Evolutionary conservation across 2,113 vertebrate genomes (phyloP), one percentile per base, ranked within the genome.

Genomic region (human (Homo sapiens)): DNA sequence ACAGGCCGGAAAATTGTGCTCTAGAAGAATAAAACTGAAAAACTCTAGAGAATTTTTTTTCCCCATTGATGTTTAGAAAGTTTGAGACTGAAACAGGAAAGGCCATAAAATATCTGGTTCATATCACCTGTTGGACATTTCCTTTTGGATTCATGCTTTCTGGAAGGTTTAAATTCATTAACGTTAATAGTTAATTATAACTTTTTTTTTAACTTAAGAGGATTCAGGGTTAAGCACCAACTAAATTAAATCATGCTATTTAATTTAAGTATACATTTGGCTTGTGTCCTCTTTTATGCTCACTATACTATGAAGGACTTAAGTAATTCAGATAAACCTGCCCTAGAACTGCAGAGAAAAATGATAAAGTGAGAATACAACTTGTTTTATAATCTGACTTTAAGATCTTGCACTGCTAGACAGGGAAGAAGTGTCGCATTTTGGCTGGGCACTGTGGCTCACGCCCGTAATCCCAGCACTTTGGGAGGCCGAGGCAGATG

Each of bases 161-260:
- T 98, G 98, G 98, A 98, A 98, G 98, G 98, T 98, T 96, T 97
- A 52, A 70, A 98, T 98, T 98, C 95, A 98, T 99, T 98, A 98
- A 98, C 64, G 94, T 99, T 98, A 97, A 98, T 98, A 98, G 98
- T 98, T 99, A 98, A 98, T 99, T 99, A 98, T 98, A 98, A 98
- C 97, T 98, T 98, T 97, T 92, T 98, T 98, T 98, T 98, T 98
- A 98, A 97, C 98, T 98, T 98, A 98, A 98, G 97, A 97, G 96
- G 80, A 95, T 98, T 96, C 97, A 98, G 96, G 97, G 98, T 98
- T 98, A 98, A 98, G 98, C 85, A 97, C 89, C 72, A 98, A 98
- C 98, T 98, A 98, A 99, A 98, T 98, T 99, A 99, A 99, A 99
- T 99, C 95, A 98, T 97, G 96, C 89, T 99, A 99, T 99, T 99